Evolutionary conservation across 2,113 vertebrate genomes (phyloP), one percentile per base, ranked within the genome.

Genomic region (Corydoras maculifer): DNA sequence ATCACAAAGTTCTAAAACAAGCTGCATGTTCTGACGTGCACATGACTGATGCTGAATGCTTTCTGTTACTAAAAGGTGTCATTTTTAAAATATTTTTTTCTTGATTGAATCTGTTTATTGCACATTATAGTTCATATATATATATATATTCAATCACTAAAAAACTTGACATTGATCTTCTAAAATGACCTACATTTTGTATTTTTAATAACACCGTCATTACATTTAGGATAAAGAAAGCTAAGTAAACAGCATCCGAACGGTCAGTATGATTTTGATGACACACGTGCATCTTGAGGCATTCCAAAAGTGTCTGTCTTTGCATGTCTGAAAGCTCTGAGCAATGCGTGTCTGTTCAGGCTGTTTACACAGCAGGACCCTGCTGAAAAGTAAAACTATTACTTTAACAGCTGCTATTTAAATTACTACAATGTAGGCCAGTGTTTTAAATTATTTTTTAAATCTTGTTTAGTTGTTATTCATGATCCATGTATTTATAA

Each of bases 11-110:
- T 15, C 13, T 65, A 62, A 35, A 65, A 8, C 57, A 25, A 55
- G 31, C 29, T 32, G 29, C 74, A 69, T 75, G 77, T 65, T 68
- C 73, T 51, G 50, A 62, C 77, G 77, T 65, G 35, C 10, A 64
- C 32, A 75, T 43, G n/a, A 25, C 9, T 51, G 49, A 32, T 49
- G 31, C 50, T 57, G 30, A 48, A 69, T 58, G 18, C 57, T 25
- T 8, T 14, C 50, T 13, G 31, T n/a, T 55, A 32, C 10, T 12
- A 30, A 30, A 14, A 43, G 25, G 30, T 0, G 13, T 7, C 4
- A n/a, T 12, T 53, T 7, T 12, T 11, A 1, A 55, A 4, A 9
- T 55, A 1, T 55, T 8, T 57, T 54, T 8, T 14, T 2, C 29
- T 32, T 5, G 0, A 1, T 35, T 31, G n/a, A 60, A 32, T 53